A percentile compares a stretch with the other conserved stretches of the same genome.
Conservation (phyloP, 2,113 vertebrate species). For the Myxocyprinus asiaticus region DNA sequence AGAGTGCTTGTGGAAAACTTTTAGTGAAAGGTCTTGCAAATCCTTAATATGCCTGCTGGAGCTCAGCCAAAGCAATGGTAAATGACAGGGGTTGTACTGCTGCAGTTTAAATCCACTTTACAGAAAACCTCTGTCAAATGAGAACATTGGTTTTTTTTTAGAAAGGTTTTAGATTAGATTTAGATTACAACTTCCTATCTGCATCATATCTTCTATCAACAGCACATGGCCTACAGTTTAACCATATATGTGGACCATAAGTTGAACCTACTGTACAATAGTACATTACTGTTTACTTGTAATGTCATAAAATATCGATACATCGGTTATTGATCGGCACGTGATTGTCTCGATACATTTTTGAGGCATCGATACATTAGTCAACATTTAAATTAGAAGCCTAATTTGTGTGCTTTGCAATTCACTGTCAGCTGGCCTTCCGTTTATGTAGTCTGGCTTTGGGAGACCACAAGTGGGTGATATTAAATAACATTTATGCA, state of each 20-base stretch:
- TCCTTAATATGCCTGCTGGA: constrained; percentile 16
- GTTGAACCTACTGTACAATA: not conserved
- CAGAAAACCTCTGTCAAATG: not conserved
- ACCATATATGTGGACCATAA: not conserved
- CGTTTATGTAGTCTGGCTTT: no score
- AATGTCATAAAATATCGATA: not conserved
- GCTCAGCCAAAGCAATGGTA: not conserved
- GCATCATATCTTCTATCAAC: not conserved
- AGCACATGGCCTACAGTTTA: not conserved
- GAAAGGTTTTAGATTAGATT: not conserved
- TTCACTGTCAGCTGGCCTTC: no score
- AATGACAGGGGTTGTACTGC: constrained; percentile 2
- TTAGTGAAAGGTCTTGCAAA: constrained; percentile 30
- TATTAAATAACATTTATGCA: no score
- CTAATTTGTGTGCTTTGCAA: no score
- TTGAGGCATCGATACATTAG: no score
- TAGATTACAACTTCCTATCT: not conserved
- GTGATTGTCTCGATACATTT: no score
- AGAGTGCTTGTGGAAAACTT: constrained; percentile 19
- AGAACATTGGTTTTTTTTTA: not conserved
- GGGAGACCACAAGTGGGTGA: no score
- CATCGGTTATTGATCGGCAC: no score
- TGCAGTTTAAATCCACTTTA: not conserved
- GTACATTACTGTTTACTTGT: not conserved
- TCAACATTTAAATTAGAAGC: no score